A percentile compares a stretch with the other conserved stretches of the same genome.
Conservation (phyloP, 2,888 invertebrate species). For the Agonopterix arenella region DNA sequence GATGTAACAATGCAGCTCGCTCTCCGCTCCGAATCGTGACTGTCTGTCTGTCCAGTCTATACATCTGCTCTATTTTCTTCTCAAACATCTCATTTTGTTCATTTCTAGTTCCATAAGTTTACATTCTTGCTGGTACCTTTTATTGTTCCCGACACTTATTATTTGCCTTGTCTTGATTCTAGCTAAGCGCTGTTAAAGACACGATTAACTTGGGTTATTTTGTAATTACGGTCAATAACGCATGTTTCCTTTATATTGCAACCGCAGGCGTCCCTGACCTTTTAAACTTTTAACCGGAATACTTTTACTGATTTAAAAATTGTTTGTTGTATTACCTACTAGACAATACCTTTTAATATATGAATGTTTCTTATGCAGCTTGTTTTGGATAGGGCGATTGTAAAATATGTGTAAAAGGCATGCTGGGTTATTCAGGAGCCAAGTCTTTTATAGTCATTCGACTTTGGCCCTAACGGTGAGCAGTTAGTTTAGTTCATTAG, state of each 20-base stretch:
- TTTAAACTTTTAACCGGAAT: slow-evolving; percentile 14
- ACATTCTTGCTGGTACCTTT: too few relatives aligned
- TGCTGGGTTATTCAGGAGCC: too few relatives aligned
- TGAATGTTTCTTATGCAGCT: too few relatives aligned
- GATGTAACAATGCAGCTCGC: slow-evolving; percentile 53
- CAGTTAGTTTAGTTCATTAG: too few relatives aligned
- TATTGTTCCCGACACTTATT: not conserved
- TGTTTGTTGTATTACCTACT: too few relatives aligned
- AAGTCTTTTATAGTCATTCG: too few relatives aligned
- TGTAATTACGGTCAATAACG: not conserved
- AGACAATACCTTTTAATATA: too few relatives aligned
- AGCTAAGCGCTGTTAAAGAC: too few relatives aligned
- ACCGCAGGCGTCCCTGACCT: slow-evolving; percentile 19
- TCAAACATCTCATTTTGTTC: slow-evolving; percentile 23
- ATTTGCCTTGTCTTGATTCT: not conserved
- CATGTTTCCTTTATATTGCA: slow-evolving; percentile 1
- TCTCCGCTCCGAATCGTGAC: slow-evolving; percentile 42
- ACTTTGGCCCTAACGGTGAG: too few relatives aligned
- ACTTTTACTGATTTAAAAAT: not conserved
- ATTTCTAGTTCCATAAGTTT: not conserved
- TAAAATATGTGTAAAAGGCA: too few relatives aligned
- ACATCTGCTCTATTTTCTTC: slow-evolving; percentile 22
- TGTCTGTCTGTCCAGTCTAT: slow-evolving; percentile 35
- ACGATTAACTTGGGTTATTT: not conserved
- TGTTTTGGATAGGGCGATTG: too few relatives aligned